These are phyloP conservation scores for Oryzias woworae DNA, from an alignment of 2,113 vertebrate species.

Conservation along the genomic window DNA sequence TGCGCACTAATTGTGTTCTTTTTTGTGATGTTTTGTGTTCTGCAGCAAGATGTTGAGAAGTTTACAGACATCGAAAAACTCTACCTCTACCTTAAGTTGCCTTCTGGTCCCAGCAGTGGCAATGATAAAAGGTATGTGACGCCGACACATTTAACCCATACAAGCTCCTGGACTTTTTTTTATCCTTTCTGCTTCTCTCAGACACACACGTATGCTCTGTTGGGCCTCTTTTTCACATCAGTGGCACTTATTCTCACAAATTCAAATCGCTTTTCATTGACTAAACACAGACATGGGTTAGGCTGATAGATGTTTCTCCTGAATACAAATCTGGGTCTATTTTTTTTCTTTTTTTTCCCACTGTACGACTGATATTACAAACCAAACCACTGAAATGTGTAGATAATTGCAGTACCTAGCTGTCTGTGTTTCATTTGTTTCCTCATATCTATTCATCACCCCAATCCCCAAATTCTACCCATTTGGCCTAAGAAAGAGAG, in stretches of 20 bases:
- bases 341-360: slow-evolving; percentile 33
- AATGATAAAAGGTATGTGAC: slow-evolving; percentile 90
- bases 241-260: slow-evolving; percentile 45
- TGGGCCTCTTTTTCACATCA: slow-evolving; percentile 45
- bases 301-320: not conserved
- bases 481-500: slow-evolving; percentile 80
- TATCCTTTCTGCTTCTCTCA: not conserved
- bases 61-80: slow-evolving; percentile 99
- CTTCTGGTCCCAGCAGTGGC: slow-evolving; percentile 98
- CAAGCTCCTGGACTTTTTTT: not conserved
- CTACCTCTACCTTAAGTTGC: slow-evolving; percentile 99
- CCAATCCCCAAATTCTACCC: slow-evolving; percentile 74
- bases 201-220: slow-evolving; percentile 22
- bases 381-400: slow-evolving; percentile 56
- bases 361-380: slow-evolving; percentile 47
- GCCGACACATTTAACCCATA: not conserved
- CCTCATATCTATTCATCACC: slow-evolving; percentile 77
- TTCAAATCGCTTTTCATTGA: slow-evolving; percentile 16
- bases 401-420: slow-evolving; percentile 72
- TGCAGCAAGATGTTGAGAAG: slow-evolving; percentile 99
- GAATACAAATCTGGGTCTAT: slow-evolving; percentile 11
- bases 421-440: slow-evolving; percentile 81
- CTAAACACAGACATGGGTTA: slow-evolving; percentile 30
- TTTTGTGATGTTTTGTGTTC: slow-evolving; percentile 43
- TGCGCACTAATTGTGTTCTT: not conserved